Conservation (phyloP, 2,797 vertebrate genomes). For the Craterocephalus amniculus region DNA sequence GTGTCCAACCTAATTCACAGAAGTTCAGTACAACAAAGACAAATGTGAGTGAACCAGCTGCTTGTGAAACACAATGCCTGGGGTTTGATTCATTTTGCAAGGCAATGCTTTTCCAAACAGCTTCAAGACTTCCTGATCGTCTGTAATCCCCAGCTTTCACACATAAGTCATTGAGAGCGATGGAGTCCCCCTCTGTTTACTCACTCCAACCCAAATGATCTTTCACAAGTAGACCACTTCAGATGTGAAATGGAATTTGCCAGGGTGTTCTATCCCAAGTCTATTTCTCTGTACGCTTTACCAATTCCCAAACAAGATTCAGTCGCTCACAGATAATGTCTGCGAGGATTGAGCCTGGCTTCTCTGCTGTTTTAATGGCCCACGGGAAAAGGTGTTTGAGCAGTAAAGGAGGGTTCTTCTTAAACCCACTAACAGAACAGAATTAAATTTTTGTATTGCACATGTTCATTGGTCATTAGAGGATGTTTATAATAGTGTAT, state of each 20-base stretch:
- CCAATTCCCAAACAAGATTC: constrained; percentile 96
- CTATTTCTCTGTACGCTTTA: constrained; percentile 93
- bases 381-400: constrained; percentile 89
- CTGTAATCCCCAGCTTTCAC: constrained; percentile 91
- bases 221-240: constrained; percentile 96
- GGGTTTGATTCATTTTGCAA: constrained; percentile 77
- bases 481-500: constrained; percentile 83
- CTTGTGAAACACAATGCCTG: constrained; percentile 51
- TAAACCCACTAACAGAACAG: constrained; percentile 73
- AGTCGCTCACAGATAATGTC: constrained; percentile 95
- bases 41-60: constrained; percentile 42
- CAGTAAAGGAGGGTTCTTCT: constrained; percentile 89
- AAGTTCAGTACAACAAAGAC: constrained; percentile 23
- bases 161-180: constrained; percentile 94
- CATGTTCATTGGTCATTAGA: constrained; percentile 88
- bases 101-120: constrained; percentile 89
- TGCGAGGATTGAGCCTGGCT: constrained; percentile 90
- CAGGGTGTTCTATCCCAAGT: constrained; percentile 89
- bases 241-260: constrained; percentile 99
- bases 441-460: constrained; percentile 92
- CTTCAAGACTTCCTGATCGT: constrained; percentile 91
- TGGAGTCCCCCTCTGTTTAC: constrained; percentile 96
- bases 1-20: constrained; percentile 23
- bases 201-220: constrained; percentile 98
- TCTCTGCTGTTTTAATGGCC: constrained; percentile 86